Percentiles rank a stretch among this genome's conserved stretches.
Evolutionary conservation across 2,113 vertebrate species (phyloP).

Genomic region (Camelus dromedarius): DNA sequence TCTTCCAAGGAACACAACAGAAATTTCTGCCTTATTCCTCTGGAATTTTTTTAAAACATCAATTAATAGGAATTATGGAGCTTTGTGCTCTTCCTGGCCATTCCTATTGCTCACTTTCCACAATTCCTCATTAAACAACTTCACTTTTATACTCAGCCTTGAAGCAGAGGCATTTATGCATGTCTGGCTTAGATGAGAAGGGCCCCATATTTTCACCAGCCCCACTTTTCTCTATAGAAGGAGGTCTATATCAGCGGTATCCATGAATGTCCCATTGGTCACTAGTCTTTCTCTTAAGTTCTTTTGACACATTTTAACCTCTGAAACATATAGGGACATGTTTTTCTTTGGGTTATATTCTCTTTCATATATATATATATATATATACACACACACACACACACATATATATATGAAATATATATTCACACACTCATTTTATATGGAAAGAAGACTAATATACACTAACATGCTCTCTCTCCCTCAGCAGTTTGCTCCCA

Average conservation of each 20-base stretch:
- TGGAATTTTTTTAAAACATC: neutral
- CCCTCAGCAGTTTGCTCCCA: neutral
- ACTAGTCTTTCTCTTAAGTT: neutral
- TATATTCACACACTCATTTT: neutral
- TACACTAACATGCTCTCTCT: neutral
- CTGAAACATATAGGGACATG: neutral
- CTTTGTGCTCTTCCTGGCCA: neutral
- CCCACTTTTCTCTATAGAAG: neutral
- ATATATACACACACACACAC: too few species aligned
- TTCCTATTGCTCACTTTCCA: neutral
- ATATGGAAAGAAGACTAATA: neutral
- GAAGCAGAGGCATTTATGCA: neutral
- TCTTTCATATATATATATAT: neutral
- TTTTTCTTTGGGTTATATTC: neutral
- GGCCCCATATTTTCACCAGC: neutral
- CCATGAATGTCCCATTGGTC: neutral
- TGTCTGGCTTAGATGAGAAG: neutral
- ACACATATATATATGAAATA: neutral
- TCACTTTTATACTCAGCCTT: neutral
- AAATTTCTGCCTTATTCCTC: neutral
- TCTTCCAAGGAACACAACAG: neutral
- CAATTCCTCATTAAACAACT: neutral
- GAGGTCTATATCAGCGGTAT: neutral
- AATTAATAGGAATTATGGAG: neutral
- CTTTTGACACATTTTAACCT: neutral